A percentile compares a stretch with the other conserved stretches of the same genome.
Evolutionary conservation across 1,140 invertebrate genomes (phyloP).

Genomic region (Trichonephila inaurata): DNA sequence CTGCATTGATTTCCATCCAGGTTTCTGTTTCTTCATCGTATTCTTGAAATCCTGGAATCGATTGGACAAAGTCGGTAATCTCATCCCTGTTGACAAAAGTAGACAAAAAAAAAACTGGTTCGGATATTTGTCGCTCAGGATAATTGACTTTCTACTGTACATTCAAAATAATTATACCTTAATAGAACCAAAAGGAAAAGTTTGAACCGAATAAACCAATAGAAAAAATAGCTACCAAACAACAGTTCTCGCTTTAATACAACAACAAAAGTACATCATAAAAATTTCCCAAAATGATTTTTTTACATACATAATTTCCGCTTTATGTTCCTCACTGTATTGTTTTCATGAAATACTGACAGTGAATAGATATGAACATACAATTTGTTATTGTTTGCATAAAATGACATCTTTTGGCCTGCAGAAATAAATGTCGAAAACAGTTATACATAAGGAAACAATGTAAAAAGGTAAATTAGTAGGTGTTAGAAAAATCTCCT

Average conservation of each 20-base stretch:
- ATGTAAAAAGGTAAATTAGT: conserved; percentile 14
- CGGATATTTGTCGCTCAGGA: too few relatives aligned
- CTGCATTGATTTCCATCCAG: too few relatives aligned
- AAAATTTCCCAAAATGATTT: background rate
- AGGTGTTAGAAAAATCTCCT: background rate
- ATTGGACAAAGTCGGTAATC: too few relatives aligned
- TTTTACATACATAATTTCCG: background rate
- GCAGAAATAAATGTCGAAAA: background rate
- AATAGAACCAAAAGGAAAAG: too few relatives aligned
- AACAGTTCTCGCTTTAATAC: background rate
- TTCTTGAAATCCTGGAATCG: too few relatives aligned
- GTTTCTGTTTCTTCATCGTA: too few relatives aligned
- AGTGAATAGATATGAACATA: background rate
- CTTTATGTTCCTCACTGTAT: background rate
- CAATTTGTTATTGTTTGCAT: background rate
- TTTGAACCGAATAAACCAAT: too few relatives aligned
- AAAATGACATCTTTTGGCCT: background rate
- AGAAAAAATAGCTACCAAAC: too few relatives aligned
- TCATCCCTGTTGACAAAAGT: too few relatives aligned
- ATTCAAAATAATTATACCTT: too few relatives aligned
- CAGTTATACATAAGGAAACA: background rate
- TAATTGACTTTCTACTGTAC: too few relatives aligned
- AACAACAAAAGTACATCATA: background rate
- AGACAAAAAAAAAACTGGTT: too few relatives aligned
- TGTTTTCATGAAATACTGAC: background rate